A percentile compares a stretch with the other conserved stretches of the same genome.
phyloP scores from a whole-genome alignment of 2,797 vertebrate species.

The Oophaga sylvatica region DNA sequence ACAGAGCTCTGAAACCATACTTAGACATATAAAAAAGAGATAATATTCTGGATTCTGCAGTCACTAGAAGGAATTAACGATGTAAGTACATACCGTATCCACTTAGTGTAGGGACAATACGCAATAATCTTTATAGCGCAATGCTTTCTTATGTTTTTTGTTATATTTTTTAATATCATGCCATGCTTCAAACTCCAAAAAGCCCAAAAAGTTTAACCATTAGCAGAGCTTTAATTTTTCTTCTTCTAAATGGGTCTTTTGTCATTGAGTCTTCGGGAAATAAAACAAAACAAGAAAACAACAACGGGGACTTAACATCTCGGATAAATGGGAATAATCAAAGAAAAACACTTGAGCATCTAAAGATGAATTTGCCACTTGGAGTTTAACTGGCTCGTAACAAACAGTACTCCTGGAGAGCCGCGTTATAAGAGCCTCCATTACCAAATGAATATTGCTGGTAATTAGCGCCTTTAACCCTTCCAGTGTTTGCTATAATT shows the following conservation, averaged over 20 bases:
- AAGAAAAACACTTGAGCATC: constrained; percentile 50
- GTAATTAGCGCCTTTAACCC: constrained; percentile 38
- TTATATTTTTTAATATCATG: neutral
- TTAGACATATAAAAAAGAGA: neutral
- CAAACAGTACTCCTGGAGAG: constrained; percentile 28
- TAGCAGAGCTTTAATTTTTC: no score
- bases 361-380: constrained; percentile 51
- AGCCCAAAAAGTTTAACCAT: neutral
- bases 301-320: constrained; percentile 41
- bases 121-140: neutral
- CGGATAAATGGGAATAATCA: constrained; percentile 49
- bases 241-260: neutral
- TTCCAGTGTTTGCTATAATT: constrained; percentile 6
- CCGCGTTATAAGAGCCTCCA: constrained; percentile 17
- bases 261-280: neutral
- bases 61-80: neutral
- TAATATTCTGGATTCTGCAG: neutral
- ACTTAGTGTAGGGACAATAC: neutral
- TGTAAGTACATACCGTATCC: neutral
- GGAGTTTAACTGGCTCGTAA: constrained; percentile 27
- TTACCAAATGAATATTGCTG: constrained; percentile 42
- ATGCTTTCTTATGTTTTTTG: neutral
- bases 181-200: neutral
- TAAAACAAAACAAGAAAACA: constrained; percentile 12
- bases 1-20: neutral